These are phyloP conservation scores for Dascillus cervinus DNA, from an alignment of 2,888 invertebrate species.

Conservation along the genomic window DNA sequence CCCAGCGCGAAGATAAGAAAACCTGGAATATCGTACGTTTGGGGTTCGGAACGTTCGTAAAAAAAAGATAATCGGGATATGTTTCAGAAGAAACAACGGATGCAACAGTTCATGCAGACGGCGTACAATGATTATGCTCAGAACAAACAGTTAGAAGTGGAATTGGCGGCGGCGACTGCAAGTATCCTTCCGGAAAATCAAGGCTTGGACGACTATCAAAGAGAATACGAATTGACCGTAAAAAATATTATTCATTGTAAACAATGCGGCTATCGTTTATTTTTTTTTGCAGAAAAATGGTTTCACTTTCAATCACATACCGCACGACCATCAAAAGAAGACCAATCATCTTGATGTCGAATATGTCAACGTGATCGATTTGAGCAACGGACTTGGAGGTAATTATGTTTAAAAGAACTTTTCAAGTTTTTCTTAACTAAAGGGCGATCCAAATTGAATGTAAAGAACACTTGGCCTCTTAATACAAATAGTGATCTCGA, in stretches of 20 bases:
- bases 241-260: too few relatives aligned
- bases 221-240: too few relatives aligned
- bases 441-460: too few relatives aligned
- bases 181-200: constrained; percentile 42
- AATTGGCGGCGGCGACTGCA: constrained; percentile 49
- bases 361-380: constrained; percentile 34
- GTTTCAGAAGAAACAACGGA: constrained; percentile 47
- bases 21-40: constrained; percentile 50
- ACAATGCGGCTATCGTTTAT: too few relatives aligned
- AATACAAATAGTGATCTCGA: too few relatives aligned
- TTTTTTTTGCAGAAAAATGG: constrained; percentile 10
- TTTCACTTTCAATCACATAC: constrained; percentile 5
- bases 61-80: too few relatives aligned
- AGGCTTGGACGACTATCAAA: too few relatives aligned
- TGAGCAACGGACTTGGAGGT: constrained; percentile 35
- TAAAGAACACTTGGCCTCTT: too few relatives aligned
- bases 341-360: constrained; percentile 34
- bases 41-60: too few relatives aligned
- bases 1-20: constrained; percentile 55
- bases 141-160: constrained; percentile 37
- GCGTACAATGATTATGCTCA: constrained; percentile 24
- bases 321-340: constrained; percentile 11
- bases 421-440: too few relatives aligned
- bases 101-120: constrained; percentile 47
- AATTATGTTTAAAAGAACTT: constrained; percentile 19